Base-by-base conservation (phyloP, 2,888 invertebrate species). In the Folsomia manolachei region DNA sequence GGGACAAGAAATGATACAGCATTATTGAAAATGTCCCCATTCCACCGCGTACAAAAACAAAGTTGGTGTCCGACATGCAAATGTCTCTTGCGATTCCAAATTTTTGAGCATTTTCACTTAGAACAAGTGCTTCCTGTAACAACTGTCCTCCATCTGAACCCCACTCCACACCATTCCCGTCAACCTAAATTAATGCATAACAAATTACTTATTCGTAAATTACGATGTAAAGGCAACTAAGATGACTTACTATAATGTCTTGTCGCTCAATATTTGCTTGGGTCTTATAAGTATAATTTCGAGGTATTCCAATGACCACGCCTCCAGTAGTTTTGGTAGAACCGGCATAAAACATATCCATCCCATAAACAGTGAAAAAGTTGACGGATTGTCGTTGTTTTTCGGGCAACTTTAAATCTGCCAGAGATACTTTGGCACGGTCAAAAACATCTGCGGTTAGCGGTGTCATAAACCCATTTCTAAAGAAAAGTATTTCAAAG, bases 41-140 rank as follows among this genome's bases (percentile, higher is more conserved):
- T 1, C 86, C 69, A 0, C 88, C 86, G 76, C 90, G 88, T 63
- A 87, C 82, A 1, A 88, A 83, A 1, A 89, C 83, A 82, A 89
- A 87, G 72, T 87, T 83, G 53, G 88, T 88, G 75, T 88, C 86
- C 1, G 88, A 83, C 84, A 88, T 87, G 71, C 90, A 83, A 68
- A 94, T 87, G 83, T 93, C 90, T 79, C 90, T 87, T 71, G 92
- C 92, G 26, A 94, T 88, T 0, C 90, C 93, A 86, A 92, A 94
- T 74, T 91, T 86, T 83, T 93, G 89, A 11, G 92, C 93, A 75
- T 90, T 88, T 75, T 92, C 90, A 18, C 91, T 89, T n/a, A 94
- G 82, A 1, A 92, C 83, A 27, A 94, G 82, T 0, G 92, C 87
- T 18, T 90, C 84, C 66, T 89, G 84, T 62, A 94, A 85, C 70